phyloP scores from a whole-genome alignment of 2,113 vertebrate species.

The Pungitius pungitius region DNA sequence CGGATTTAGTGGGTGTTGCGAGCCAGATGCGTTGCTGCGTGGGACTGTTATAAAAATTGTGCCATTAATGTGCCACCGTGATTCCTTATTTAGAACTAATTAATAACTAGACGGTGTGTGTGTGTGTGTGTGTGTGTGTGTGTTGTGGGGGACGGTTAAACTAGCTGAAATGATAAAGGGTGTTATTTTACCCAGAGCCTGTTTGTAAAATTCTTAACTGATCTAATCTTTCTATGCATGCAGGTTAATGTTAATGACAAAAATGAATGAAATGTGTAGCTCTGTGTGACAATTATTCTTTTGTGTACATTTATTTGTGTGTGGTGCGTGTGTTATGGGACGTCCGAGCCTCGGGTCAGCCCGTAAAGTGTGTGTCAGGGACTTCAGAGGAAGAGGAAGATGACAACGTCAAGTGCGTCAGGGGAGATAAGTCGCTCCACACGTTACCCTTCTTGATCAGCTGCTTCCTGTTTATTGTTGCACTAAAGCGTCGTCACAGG shows the following conservation, averaged over 20 bases:
- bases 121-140: slow-evolving; percentile 17
- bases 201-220: slow-evolving; percentile 13
- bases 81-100: slow-evolving; percentile 52
- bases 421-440: slow-evolving; percentile 56
- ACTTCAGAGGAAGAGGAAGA: slow-evolving; percentile 70
- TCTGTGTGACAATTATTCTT: slow-evolving; percentile 42
- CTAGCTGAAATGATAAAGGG: neutral
- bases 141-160: neutral
- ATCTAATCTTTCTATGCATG: neutral
- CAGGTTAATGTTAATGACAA: neutral
- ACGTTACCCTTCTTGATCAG: slow-evolving; percentile 46
- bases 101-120: slow-evolving; percentile 15
- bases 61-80: slow-evolving; percentile 40
- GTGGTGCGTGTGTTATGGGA: slow-evolving; percentile 34
- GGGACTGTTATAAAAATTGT: slow-evolving; percentile 25
- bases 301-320: slow-evolving; percentile 43
- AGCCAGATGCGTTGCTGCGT: slow-evolving; percentile 51
- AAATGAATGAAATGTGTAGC: slow-evolving; percentile 20
- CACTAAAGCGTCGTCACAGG: slow-evolving; percentile 42
- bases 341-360: slow-evolving; percentile 27
- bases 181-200: neutral
- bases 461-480: slow-evolving; percentile 82
- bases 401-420: slow-evolving; percentile 65
- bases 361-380: slow-evolving; percentile 23
- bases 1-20: slow-evolving; percentile 59